A percentile compares a stretch with the other conserved stretches of the same genome.
Evolutionary conservation across 2,797 vertebrate species (phyloP).

Genomic region (Crypturellus tataupa): DNA sequence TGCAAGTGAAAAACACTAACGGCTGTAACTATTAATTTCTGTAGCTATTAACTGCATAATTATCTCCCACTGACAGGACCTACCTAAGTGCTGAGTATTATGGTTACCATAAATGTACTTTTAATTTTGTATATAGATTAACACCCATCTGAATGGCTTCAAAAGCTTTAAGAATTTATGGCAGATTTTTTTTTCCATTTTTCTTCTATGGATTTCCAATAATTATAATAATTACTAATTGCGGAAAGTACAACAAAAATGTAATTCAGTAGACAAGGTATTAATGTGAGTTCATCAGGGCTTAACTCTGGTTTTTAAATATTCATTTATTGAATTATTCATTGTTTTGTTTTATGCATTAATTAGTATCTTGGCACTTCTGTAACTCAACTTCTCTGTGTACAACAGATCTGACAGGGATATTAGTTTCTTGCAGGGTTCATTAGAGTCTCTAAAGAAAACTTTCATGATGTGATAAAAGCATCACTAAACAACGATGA

Average conservation of each 20-base stretch:
- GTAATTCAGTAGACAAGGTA: slow-evolving; percentile 38
- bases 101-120: not conserved
- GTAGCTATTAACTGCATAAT: not conserved
- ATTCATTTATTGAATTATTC: slow-evolving; percentile 71
- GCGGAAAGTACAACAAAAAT: not conserved
- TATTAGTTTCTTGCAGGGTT: not conserved
- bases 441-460: not conserved
- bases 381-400: slow-evolving; percentile 32
- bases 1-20: not conserved
- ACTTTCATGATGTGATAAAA: not conserved
- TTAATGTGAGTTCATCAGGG: slow-evolving; percentile 8
- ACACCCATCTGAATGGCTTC: slow-evolving; percentile 29
- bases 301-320: slow-evolving; percentile 53
- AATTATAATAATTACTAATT: not conserved
- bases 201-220: not conserved
- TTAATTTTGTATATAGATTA: not conserved
- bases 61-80: not conserved
- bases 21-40: not conserved
- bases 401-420: not conserved
- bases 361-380: slow-evolving; percentile 54
- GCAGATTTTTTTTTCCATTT: not conserved
- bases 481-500: not conserved
- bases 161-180: slow-evolving; percentile 32
- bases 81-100: not conserved
- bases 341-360: slow-evolving; percentile 70